phyloP scores from a whole-genome alignment of 1,140 invertebrate genomes.

The Scaptomyza montana region DNA sequence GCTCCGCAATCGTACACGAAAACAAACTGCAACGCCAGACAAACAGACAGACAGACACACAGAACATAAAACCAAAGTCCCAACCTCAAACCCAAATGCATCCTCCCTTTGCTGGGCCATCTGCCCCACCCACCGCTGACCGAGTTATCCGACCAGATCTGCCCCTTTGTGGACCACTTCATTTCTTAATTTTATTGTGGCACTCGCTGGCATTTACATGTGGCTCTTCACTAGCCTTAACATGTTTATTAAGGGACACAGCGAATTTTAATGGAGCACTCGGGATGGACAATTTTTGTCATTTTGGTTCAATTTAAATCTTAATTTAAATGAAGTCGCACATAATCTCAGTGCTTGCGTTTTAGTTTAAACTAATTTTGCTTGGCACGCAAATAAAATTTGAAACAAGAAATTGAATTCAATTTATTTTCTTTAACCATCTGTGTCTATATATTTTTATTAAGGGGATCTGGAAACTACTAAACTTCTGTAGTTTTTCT shows the following conservation, averaged over 20 bases:
- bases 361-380: neutral
- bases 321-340: constrained; percentile 25
- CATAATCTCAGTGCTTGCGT: neutral
- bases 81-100: neutral
- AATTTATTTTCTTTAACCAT: too few relatives aligned
- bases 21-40: constrained; percentile 5
- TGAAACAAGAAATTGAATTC: too few relatives aligned
- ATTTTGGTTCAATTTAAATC: constrained; percentile 16
- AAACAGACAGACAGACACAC: neutral
- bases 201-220: constrained; percentile 28
- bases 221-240: constrained; percentile 28
- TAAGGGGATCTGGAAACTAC: too few relatives aligned
- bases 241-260: constrained; percentile 30
- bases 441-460: too few relatives aligned
- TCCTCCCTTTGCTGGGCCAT: neutral
- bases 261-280: constrained; percentile 28
- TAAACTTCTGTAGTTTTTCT: too few relatives aligned
- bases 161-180: constrained; percentile 32
- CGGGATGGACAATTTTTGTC: neutral
- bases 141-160: constrained; percentile 8
- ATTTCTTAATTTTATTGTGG: constrained; percentile 50
- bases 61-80: neutral
- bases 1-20: constrained; percentile 6
- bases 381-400: too few relatives aligned
- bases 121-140: neutral